Evolutionary conservation across 2,888 invertebrate species (phyloP), one percentile per base, ranked within the genome.

Genomic region (Spodoptera exigua): DNA sequence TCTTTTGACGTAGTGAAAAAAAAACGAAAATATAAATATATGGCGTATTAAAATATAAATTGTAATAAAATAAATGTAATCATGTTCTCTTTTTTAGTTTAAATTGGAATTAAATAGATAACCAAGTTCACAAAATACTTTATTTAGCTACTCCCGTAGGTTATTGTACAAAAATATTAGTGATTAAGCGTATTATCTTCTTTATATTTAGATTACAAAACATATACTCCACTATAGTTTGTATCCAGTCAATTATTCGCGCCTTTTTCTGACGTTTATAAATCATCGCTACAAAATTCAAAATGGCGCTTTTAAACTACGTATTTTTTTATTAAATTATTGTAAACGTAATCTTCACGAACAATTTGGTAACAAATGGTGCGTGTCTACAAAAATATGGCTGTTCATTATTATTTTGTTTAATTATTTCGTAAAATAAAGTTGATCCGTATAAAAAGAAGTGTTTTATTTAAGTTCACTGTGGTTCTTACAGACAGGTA

Each of bases 391-490:
- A 77, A 72, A 62, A 67, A 69, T 49, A 53, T 70, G 74, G 70
- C 76, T 74, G 78, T 78, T 73, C 59, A 72, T 56, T 66, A 64
- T 48, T 59, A 18, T 56, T 54, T 70, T 73, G 63, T 68, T 73
- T 67, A 71, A 68, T 61, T 71, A 61, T 79, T 77, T 76, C 75
- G 57, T 77, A 75, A 68, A 82, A 76, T 82, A 79, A 81, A 82
- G 59, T 70, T 79, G 68, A 70, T 77, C 65, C 70, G 70, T 68
- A 69, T 70, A 70, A 58, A 18, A 69, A 51, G 58, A 16, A 18
- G 45, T 41, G 21, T 79, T 78, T 81, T 58, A 74, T 77, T 78
- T 59, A 21, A 16, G 10, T 13, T 5, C 2, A 40, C 12, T 11
- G 9, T 27, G 5, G 21, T 5, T 21, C 21, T 5, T 5, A 3